phyloP scores from a whole-genome alignment of 2,888 invertebrate species.

The Nowickia ferox region DNA sequence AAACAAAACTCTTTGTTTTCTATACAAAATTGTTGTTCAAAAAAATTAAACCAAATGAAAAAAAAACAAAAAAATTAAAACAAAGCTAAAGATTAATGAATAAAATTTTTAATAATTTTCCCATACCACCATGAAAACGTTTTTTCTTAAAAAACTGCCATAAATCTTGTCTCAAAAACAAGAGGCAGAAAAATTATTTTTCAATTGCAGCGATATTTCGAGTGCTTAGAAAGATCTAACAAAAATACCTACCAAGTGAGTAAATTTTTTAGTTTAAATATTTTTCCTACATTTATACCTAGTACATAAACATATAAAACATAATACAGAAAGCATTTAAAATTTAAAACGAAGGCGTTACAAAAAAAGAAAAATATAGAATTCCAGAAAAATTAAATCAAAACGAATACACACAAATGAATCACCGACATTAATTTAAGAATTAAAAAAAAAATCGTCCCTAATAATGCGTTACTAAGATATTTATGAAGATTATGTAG shows the following conservation, averaged over 20 bases:
- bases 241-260: constrained; percentile 55
- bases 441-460: too few species aligned
- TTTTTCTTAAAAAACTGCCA: constrained; percentile 50
- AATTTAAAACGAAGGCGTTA: neutral
- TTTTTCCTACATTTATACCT: neutral
- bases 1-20: constrained; percentile 37
- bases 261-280: constrained; percentile 25
- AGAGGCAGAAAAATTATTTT: constrained; percentile 39
- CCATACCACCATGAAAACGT: constrained; percentile 50
- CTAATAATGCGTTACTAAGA: too few species aligned
- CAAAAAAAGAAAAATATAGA: too few species aligned
- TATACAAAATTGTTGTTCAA: constrained; percentile 30
- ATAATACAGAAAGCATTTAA: neutral
- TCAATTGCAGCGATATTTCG: constrained; percentile 51
- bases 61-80: constrained; percentile 28
- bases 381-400: too few species aligned
- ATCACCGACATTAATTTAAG: too few species aligned
- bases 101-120: constrained; percentile 46
- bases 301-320: neutral
- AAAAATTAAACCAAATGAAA: constrained; percentile 10
- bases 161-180: neutral
- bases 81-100: constrained; percentile 39
- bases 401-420: too few species aligned
- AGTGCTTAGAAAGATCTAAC: neutral
- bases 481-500: too few species aligned